Evolutionary conservation across 1,140 invertebrate species (phyloP), one percentile per base, ranked within the genome.

Genomic region (Zelostemma sp.): DNA sequence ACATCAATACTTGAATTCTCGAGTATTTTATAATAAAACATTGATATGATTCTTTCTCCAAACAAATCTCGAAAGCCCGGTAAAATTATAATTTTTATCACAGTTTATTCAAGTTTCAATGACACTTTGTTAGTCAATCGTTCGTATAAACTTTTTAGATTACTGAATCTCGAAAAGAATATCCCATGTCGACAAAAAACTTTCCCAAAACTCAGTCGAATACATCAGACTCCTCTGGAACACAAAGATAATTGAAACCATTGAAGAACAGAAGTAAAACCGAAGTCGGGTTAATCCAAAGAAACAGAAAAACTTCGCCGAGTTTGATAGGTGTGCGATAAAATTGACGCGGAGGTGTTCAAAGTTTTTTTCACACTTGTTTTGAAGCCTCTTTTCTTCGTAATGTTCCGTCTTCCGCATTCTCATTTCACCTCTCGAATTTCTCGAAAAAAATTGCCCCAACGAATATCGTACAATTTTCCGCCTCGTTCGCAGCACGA

Each of bases 281-380:
- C 3, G 21, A 3, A 35, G 33, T 35, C 2, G 11, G 33, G 11
- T n/a, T n/a, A n/a, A n/a, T n/a, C n/a, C n/a, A n/a, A n/a, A n/a
- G n/a, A n/a, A n/a, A n/a, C 28, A 31, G 28, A 31, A 31, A 5
- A 31, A 31, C 11, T 31, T 31, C 5, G 28, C 28, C 5, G 5
- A 31, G 11, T 31, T 31, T 31, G n/a, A n/a, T n/a, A n/a, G n/a
- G n/a, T 31, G 5, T 55, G 57, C 55, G 48, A 54, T 70, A 80
- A 81, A 82, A 81, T 82, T 82, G 80, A 81, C 80, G 68, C 73
- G 68, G 72, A 80, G 73, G 50, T 60, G 50, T 40, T 62, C 46
- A 28, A 31, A 38, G n/a, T 16, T 15, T 6, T 56, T 45, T 46
- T n/a, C n/a, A n/a, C n/a, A n/a, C n/a, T n/a, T n/a, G n/a, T n/a